Percentiles rank a stretch among this genome's conserved stretches.
Conservation (phyloP, 2,797 vertebrate genomes). For the Tragelaphus eurycerus region DNA sequence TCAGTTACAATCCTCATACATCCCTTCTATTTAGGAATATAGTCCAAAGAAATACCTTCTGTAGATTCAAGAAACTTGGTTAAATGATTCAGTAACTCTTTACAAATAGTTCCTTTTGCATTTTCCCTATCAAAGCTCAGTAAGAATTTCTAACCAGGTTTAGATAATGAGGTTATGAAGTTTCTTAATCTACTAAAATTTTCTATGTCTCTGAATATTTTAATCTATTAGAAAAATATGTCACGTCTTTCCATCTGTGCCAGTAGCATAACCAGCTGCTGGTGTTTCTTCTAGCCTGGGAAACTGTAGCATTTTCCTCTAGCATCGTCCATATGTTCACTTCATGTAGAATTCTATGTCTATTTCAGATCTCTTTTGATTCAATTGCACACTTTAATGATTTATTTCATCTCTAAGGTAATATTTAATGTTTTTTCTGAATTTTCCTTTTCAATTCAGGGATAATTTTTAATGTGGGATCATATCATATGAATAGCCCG, state of each 20-base stretch:
- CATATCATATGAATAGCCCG: not conserved
- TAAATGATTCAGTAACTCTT: not conserved
- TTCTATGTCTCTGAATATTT: conserved; percentile 26
- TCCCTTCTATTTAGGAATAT: not conserved
- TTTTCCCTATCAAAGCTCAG: not conserved
- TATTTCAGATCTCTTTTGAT: conserved; percentile 3
- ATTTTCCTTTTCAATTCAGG: not conserved
- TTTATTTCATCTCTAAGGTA: not conserved
- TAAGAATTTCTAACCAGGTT: not conserved
- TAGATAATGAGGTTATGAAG: not conserved
- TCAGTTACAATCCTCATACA: conserved; percentile 55
- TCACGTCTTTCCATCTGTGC: conserved; percentile 26
- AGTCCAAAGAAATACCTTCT: not conserved
- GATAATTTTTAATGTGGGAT: not conserved
- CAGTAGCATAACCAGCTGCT: not conserved
- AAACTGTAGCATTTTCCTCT: not conserved
- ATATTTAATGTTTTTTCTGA: not conserved
- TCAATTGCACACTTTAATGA: not conserved
- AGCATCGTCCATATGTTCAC: conserved; percentile 21
- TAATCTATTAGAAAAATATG: conserved; percentile 43
- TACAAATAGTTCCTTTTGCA: not conserved
- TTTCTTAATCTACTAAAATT: conserved; percentile 19
- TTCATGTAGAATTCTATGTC: not conserved
- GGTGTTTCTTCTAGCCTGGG: not conserved
- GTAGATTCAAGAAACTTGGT: not conserved